Conservation (phyloP, 2,888 invertebrate genomes). For the Cataglyphis cursor region DNA sequence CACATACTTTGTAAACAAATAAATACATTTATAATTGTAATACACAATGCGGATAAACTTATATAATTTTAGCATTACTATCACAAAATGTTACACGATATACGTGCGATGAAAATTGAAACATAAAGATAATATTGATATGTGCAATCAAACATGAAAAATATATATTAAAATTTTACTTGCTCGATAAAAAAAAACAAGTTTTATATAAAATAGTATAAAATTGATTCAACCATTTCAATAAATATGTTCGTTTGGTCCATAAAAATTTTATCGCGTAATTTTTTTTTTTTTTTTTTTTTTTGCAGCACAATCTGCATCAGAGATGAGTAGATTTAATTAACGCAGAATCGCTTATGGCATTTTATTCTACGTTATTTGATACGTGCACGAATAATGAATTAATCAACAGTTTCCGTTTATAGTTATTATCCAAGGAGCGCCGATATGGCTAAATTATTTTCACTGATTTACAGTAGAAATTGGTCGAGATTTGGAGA, state of each 20-base stretch:
- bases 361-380: conserved; percentile 25
- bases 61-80: neutral
- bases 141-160: neutral
- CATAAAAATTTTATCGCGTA: conserved; percentile 12
- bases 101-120: neutral
- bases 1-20: neutral
- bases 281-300: neutral
- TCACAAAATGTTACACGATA: neutral
- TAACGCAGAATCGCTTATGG: conserved; percentile 35
- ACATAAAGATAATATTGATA: neutral
- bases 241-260: conserved; percentile 5
- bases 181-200: neutral
- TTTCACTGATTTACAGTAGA: conserved; percentile 46
- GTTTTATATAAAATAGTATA: neutral
- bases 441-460: conserved; percentile 24
- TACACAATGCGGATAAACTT: neutral
- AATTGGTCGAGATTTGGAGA: conserved; percentile 35
- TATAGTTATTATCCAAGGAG: conserved; percentile 35
- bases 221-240: neutral
- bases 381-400: conserved; percentile 24
- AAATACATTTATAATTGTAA: neutral
- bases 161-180: neutral
- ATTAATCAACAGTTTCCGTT: conserved; percentile 40
- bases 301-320: neutral
- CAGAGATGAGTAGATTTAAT: conserved; percentile 28